Base-by-base conservation (phyloP, 2,797 vertebrate species). In the Danio kyathit region DNA sequence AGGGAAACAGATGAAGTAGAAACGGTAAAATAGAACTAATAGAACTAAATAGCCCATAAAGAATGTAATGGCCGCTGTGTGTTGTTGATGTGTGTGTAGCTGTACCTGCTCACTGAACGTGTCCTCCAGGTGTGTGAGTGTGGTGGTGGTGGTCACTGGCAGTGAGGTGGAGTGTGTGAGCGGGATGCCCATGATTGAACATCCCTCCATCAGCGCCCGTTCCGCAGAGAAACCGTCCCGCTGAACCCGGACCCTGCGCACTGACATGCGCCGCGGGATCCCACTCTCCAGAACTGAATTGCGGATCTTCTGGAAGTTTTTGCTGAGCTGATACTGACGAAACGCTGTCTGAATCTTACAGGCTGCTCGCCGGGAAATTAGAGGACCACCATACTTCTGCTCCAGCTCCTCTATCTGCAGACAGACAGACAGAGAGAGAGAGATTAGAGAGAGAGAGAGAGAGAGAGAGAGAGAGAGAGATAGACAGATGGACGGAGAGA, bases 301-400 rank as follows among this genome's bases (percentile, higher is more conserved):
- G 46, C 98, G 96, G 86, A 99, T 99, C 92, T 99, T 99, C 89
- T 99, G 97, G 71, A 99, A 99, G 94, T 99, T 99, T 92, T 98
- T 98, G 94, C 97, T 99, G 87, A 99, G 97, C 91, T 99, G 98
- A 88, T 99, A 99, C 91, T 99, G 98, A 80, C 98, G 95, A 92
- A 99, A 99, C 0, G 97, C 98, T 0, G 95, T 99, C 91, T 99
- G 98, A 87, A 99, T 99, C 73, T 97, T 98, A 85, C 97, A 97
- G 43, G 98, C 98, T 4, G 98, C 98, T 9, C 97, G 92, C 61
- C 97, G 95, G 6, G 97, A 96, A 56, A 98, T 97, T 82, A 99
- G 90, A 84, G 98, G 97, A 52, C 98, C 98, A 4, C 98, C 98
- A 8, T 99, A 99, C 76, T 97, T 99, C 92, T 97, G 97, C 90